These are phyloP conservation scores for Papilio polytes DNA, from an alignment of 1,140 invertebrate species.

Conservation along the genomic window DNA sequence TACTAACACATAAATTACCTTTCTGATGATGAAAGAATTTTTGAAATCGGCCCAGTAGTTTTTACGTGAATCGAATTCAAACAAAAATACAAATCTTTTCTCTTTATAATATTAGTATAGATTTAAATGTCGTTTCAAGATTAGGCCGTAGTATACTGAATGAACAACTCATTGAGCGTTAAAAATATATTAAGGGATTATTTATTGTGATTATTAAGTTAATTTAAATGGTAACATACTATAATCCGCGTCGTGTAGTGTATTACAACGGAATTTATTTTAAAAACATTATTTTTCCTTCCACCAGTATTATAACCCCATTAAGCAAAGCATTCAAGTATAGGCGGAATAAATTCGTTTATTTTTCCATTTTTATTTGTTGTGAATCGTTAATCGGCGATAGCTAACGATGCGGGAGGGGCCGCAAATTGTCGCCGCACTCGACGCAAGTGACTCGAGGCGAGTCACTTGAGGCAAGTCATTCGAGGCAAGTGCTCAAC, in stretches of 20 bases:
- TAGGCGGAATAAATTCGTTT: slow-evolving; percentile 33
- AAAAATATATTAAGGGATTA: no score
- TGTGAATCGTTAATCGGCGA: slow-evolving; percentile 41
- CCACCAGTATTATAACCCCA: background rate
- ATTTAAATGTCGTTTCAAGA: no score
- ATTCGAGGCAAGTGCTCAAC: slow-evolving; percentile 45
- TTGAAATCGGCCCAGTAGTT: no score
- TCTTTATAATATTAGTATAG: no score
- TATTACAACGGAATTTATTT: background rate
- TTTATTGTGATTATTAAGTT: background rate
- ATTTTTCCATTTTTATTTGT: slow-evolving; percentile 38
- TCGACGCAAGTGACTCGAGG: slow-evolving; percentile 46
- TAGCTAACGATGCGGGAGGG: slow-evolving; percentile 50
- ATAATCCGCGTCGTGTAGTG: background rate
- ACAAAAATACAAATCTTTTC: no score
- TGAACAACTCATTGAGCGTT: no score
- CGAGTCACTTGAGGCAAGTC: slow-evolving; percentile 46
- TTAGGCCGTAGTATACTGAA: no score
- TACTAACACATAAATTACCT: no score
- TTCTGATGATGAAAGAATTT: no score
- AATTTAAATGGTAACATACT: background rate
- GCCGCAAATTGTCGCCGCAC: slow-evolving; percentile 48
- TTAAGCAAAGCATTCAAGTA: background rate
- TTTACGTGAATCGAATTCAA: no score
- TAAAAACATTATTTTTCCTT: background rate